Conservation (phyloP, 23 tunicate genomes). For the Halocynthia aurantium region DNA sequence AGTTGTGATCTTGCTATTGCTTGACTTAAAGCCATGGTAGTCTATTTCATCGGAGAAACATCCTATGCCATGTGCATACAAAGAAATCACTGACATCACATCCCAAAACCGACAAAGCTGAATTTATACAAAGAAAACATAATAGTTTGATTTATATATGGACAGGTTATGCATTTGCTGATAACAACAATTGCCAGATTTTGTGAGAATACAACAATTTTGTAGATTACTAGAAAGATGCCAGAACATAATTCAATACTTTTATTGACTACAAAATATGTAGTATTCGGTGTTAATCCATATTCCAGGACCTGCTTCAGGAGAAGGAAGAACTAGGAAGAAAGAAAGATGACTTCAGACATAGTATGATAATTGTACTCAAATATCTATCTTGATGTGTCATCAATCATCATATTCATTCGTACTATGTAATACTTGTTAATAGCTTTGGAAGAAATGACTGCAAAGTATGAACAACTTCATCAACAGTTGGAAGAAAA, state of each 20-base stretch:
- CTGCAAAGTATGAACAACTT: constrained; percentile 32
- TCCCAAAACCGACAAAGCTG: no score
- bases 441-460: constrained; percentile 28
- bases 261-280: not conserved
- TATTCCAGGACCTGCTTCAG: constrained; percentile 25
- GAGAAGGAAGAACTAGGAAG: constrained; percentile 47
- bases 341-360: constrained; percentile 28
- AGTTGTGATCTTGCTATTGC: not conserved
- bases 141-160: no score
- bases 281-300: not conserved
- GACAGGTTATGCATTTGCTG: no score
- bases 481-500: constrained; percentile 51
- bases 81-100: no score
- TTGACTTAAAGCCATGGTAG: no score
- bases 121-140: no score
- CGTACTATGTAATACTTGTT: not conserved
- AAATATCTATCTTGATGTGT: not conserved
- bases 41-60: no score
- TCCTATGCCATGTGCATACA: no score
- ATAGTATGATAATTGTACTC: constrained; percentile 3
- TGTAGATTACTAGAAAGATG: no score
- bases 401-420: not conserved
- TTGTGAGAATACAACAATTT: no score
- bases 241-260: no score
- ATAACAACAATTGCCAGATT: no score